phyloP scores from a whole-genome alignment of 2,113 vertebrate species.

The Clupea harengus region DNA sequence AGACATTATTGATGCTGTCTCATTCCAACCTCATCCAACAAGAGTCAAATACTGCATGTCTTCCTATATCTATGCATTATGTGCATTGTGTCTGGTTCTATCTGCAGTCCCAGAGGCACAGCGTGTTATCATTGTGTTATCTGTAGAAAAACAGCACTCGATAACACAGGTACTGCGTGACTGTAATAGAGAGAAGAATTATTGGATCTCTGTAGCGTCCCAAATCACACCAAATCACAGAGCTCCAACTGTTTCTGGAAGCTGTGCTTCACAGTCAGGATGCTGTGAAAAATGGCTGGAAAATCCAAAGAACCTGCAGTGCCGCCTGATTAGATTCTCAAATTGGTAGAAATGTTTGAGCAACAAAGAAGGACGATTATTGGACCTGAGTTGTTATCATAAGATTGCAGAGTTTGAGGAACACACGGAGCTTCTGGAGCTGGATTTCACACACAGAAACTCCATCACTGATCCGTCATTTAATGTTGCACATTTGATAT shows the following conservation, averaged over 20 bases:
- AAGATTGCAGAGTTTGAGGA: neutral
- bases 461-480: neutral
- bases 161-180: neutral
- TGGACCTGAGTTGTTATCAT: neutral
- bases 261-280: neutral
- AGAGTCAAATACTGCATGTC: too few species aligned
- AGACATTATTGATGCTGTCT: neutral
- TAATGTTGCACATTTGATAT: neutral
- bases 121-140: neutral
- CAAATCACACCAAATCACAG: neutral
- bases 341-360: neutral
- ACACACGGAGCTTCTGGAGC: neutral
- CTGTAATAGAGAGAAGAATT: neutral
- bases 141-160: neutral
- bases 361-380: neutral
- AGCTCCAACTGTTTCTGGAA: neutral
- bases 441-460: neutral
- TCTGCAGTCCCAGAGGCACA: neutral
- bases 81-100: neutral
- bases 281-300: neutral
- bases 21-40: neutral
- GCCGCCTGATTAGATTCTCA: neutral
- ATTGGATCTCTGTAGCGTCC: neutral
- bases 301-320: neutral
- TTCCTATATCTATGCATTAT: neutral